Evolutionary conservation across 2,888 invertebrate species (phyloP).

Genomic region (Pinctada fucata): DNA sequence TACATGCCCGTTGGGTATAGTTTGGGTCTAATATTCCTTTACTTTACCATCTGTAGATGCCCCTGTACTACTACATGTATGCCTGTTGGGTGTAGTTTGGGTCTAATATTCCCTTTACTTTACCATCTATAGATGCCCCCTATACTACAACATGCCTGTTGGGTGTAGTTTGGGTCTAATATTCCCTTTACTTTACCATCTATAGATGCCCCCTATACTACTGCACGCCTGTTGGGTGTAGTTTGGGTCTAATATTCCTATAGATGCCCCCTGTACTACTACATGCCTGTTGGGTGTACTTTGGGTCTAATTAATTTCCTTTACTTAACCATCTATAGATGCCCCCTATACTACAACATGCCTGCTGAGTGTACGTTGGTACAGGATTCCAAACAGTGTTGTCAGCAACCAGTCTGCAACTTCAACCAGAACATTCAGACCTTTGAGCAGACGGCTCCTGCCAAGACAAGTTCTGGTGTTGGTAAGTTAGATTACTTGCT

Average conservation of each 20-base stretch:
- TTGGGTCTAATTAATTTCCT: constrained; percentile 18
- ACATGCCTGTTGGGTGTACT: constrained; percentile 58
- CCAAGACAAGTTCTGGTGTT: constrained; percentile 54
- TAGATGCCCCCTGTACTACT: constrained; percentile 65
- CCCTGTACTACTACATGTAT: constrained; percentile 61
- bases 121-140: constrained; percentile 57
- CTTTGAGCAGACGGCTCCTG: constrained; percentile 51
- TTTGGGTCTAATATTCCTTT: constrained; percentile 30
- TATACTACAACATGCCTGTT: constrained; percentile 59
- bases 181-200: too few relatives aligned
- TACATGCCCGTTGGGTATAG: constrained; percentile 59
- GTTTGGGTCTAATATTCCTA: constrained; percentile 37
- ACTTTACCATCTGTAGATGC: constrained; percentile 62
- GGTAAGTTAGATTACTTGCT: constrained; percentile 40
- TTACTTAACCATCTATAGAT: constrained; percentile 42
- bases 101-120: too few relatives aligned
- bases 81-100: constrained; percentile 56
- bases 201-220: constrained; percentile 64
- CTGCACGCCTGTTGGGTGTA: constrained; percentile 57
- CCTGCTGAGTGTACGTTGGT: constrained; percentile 61
- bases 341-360: constrained; percentile 62
- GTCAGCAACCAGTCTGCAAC: constrained; percentile 63
- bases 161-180: constrained; percentile 52
- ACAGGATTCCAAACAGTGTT: constrained; percentile 52
- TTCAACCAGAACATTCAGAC: constrained; percentile 58